Evolutionary conservation across 2,797 vertebrate genomes (phyloP).

Genomic region (Neoniphon sammara): DNA sequence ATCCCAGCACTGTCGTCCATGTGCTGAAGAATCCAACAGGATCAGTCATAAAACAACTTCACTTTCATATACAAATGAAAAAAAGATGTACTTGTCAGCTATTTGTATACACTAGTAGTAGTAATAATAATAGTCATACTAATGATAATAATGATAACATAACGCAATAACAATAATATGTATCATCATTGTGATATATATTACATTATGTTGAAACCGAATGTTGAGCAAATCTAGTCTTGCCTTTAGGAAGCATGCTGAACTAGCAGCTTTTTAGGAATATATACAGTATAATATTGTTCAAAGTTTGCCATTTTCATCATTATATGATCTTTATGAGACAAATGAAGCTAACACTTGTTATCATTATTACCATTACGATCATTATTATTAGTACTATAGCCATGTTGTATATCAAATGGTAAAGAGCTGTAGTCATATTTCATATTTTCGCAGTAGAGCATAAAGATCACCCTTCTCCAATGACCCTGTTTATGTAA

Average conservation of each 20-base stretch:
- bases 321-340: background rate
- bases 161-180: conserved; percentile 42
- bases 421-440: conserved; percentile 42
- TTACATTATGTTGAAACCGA: conserved; percentile 26
- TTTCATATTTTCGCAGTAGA: conserved; percentile 54
- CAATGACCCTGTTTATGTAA: conserved; percentile 76
- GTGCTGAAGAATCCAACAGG: conserved; percentile 65
- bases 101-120: conserved; percentile 72
- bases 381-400: conserved; percentile 74
- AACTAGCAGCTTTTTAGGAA: conserved; percentile 60
- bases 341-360: conserved; percentile 49
- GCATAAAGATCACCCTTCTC: conserved; percentile 55
- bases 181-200: conserved; percentile 41
- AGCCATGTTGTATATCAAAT: conserved; percentile 44
- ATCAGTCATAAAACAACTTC: conserved; percentile 73
- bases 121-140: conserved; percentile 72
- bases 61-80: conserved; percentile 79
- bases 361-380: conserved; percentile 74
- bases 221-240: conserved; percentile 45
- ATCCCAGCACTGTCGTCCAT: conserved; percentile 39
- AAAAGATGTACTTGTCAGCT: conserved; percentile 59
- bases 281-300: conserved; percentile 37
- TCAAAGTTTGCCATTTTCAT: conserved; percentile 34
- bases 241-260: conserved; percentile 41
- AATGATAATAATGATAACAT: conserved; percentile 74